Percentiles rank a stretch among this genome's conserved stretches.
These are phyloP conservation scores for Chironomus tepperi DNA, from an alignment of 1,140 invertebrate species.

Conservation along the genomic window DNA sequence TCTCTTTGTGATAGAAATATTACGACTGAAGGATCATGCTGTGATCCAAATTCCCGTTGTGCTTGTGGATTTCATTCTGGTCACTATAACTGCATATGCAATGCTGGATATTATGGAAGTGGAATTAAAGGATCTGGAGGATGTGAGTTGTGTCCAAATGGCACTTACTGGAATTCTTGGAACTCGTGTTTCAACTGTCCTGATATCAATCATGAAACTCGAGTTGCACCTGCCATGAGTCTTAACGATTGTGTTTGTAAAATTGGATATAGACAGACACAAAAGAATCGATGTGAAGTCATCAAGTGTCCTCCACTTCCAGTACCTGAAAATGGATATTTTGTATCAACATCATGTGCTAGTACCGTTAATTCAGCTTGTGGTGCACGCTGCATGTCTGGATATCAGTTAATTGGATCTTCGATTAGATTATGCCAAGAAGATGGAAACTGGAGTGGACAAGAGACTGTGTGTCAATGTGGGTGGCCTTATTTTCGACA, in stretches of 20 bases:
- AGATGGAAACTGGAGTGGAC: slow-evolving; percentile 58
- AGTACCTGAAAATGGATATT: slow-evolving; percentile 56
- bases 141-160: slow-evolving; percentile 48
- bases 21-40: slow-evolving; percentile 42
- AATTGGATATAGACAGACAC: slow-evolving; percentile 33
- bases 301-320: slow-evolving; percentile 50
- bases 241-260: slow-evolving; percentile 50
- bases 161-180: slow-evolving; percentile 45
- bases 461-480: slow-evolving; percentile 44
- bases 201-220: slow-evolving; percentile 52
- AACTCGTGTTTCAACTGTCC: slow-evolving; percentile 52
- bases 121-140: slow-evolving; percentile 45
- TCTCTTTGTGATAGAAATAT: slow-evolving; percentile 43
- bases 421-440: slow-evolving; percentile 56
- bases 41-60: slow-evolving; percentile 51
- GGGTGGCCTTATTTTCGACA: background rate
- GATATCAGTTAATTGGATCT: slow-evolving; percentile 52
- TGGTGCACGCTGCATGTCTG: slow-evolving; percentile 56
- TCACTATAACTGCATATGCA: slow-evolving; percentile 58
- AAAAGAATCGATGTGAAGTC: slow-evolving; percentile 36
- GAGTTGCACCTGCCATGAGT: slow-evolving; percentile 42
- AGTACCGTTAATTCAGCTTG: slow-evolving; percentile 62
- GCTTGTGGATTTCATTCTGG: slow-evolving; percentile 58
- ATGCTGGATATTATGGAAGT: slow-evolving; percentile 55
- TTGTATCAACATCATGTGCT: slow-evolving; percentile 50